Evolutionary conservation across 1,140 invertebrate species (phyloP).

Genomic region (Lasaia peninsularis): DNA sequence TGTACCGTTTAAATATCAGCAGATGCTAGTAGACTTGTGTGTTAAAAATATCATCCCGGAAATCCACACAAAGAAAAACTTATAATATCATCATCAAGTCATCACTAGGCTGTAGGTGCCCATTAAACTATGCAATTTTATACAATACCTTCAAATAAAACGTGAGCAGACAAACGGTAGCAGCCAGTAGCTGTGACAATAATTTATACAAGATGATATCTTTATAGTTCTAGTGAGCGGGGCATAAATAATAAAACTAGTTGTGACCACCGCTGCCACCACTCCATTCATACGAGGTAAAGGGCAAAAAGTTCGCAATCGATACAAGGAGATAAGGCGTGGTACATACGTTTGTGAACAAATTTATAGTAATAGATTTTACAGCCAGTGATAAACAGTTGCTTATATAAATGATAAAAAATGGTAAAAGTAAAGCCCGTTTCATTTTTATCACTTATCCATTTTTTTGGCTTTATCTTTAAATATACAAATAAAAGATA

Average conservation of each 20-base stretch:
- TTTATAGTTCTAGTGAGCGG: slow-evolving; percentile 1
- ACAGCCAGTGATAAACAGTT: no score
- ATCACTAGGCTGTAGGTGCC: background rate
- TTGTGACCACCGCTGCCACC: background rate
- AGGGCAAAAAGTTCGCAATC: slow-evolving; percentile 9
- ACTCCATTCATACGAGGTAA: slow-evolving; percentile 8
- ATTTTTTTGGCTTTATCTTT: no score
- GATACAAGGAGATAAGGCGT: background rate
- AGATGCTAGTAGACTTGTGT: no score
- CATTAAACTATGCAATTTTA: background rate
- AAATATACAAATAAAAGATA: no score
- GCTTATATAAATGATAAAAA: no score
- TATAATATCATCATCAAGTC: no score
- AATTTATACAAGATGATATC: slow-evolving; percentile 10
- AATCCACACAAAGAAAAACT: no score
- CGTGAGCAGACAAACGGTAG: slow-evolving; percentile 3
- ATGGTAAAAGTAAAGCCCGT: no score
- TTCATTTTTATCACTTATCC: no score
- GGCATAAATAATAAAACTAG: slow-evolving; percentile 2
- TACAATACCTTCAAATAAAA: background rate
- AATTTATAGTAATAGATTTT: no score
- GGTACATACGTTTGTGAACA: background rate
- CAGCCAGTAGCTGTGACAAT: background rate
- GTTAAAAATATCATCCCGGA: no score
- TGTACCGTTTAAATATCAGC: no score